phyloP scores from a whole-genome alignment of 2,888 invertebrate species.

The Carpatolechia fugitivella region DNA sequence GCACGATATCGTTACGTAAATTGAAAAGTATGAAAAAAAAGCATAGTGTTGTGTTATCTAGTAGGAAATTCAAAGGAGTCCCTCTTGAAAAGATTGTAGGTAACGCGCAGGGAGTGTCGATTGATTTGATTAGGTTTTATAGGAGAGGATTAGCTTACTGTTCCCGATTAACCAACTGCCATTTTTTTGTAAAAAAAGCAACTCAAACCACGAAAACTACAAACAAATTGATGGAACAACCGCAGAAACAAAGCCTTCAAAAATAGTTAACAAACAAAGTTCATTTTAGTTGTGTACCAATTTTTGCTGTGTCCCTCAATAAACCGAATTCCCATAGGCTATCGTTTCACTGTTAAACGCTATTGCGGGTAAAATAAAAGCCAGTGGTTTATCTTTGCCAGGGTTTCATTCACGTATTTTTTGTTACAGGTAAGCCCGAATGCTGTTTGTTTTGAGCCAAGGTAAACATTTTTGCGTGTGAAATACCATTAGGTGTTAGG shows the following conservation, averaged over 20 bases:
- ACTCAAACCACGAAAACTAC: no score
- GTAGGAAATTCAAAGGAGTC: no score
- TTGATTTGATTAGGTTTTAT: no score
- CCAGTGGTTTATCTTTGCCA: slow-evolving; percentile 7
- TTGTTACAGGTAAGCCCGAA: slow-evolving; percentile 45
- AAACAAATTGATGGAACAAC: no score
- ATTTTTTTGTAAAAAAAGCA: no score
- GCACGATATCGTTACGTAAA: no score
- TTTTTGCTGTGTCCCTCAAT: neutral
- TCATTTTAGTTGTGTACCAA: neutral
- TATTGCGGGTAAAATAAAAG: slow-evolving; percentile 2
- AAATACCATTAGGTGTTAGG: neutral
- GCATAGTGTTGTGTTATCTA: no score
- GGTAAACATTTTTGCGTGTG: slow-evolving; percentile 16
- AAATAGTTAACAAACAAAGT: neutral
- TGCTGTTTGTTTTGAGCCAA: slow-evolving; percentile 22
- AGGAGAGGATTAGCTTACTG: no score
- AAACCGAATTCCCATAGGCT: slow-evolving; percentile 7
- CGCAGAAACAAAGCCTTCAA: neutral
- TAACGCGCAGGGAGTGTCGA: no score
- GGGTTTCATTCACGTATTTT: slow-evolving; percentile 26
- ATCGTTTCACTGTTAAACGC: slow-evolving; percentile 5
- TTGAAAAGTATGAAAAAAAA: no score
- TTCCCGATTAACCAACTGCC: no score
- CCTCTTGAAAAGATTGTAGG: no score